phyloP scores from a whole-genome alignment of 2,888 invertebrate genomes.

The Pharmacophagus antenor region DNA sequence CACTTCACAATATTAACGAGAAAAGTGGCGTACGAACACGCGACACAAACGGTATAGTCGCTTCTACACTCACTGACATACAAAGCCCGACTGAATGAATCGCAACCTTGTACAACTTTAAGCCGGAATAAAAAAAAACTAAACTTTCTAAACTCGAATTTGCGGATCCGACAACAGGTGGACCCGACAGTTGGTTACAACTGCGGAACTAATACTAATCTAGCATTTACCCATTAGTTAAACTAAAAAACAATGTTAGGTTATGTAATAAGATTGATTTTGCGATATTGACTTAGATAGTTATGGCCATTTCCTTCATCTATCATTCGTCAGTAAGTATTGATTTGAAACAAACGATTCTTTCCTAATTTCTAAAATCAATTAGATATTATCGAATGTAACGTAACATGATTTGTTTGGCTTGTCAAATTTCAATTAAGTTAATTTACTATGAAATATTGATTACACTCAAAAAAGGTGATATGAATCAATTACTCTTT shows the following conservation, averaged over 20 bases:
- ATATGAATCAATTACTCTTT: neutral
- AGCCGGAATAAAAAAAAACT: slow-evolving; percentile 64
- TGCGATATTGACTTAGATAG: neutral
- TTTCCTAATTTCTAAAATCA: neutral
- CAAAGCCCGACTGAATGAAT: slow-evolving; percentile 59
- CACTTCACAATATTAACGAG: slow-evolving; percentile 42
- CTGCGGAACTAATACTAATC: slow-evolving; percentile 24
- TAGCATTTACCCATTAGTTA: slow-evolving; percentile 7
- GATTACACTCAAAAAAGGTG: neutral
- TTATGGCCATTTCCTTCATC: neutral
- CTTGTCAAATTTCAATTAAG: neutral
- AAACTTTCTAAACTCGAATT: slow-evolving; percentile 75
- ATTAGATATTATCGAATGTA: neutral
- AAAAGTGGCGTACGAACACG: slow-evolving; percentile 36
- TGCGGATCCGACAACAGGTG: slow-evolving; percentile 50
- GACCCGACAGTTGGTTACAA: slow-evolving; percentile 41
- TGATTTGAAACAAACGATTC: neutral
- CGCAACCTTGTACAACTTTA: slow-evolving; percentile 60
- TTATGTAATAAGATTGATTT: slow-evolving; percentile 6
- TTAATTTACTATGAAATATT: neutral
- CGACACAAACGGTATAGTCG: slow-evolving; percentile 33
- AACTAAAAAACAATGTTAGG: neutral
- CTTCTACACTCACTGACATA: slow-evolving; percentile 60
- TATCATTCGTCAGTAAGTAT: neutral
- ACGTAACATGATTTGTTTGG: neutral